Base-by-base conservation (phyloP, 2,888 invertebrate genomes). In the Caenorhabditis panamensis region DNA sequence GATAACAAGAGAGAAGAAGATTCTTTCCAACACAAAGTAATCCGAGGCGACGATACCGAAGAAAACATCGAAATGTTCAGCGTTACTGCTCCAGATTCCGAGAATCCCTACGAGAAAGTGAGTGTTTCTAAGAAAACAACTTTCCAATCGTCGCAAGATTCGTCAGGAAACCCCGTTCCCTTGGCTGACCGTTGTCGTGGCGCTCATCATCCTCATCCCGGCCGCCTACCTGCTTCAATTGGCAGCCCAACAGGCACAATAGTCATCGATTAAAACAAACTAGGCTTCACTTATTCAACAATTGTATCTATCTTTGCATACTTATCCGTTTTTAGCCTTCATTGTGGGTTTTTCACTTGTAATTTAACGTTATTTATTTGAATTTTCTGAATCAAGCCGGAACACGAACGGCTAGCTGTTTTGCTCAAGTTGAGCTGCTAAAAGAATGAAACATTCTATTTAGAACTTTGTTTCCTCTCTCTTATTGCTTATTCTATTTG, bases 61-160 rank as follows among this genome's bases (percentile, higher is more conserved):
- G 77, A 61, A 37, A 56, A 72, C 13, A n/a, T 22, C 0, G 75
- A 67, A 11, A 59, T 64, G 59, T 73, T 26, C 59, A 59, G 28
- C 41, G 59, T 51, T 6, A 5, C 62, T 4, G 16, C 51, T 9
- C 13, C 47, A 18, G 49, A 28, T 2, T 20, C 61, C 2, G 53
- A 71, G 20, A 72, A 73, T 51, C 73, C 73, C 16, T 73, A 51
- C 13, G 73, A 73, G n/a, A 59, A 64, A 20, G 73, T 73, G 59
- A 26, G 26, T 18, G 20, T n/a, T 5, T 26, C 1, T 13, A 1
- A 36, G 13, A 5, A 20, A n/a, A 18, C 31, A 31, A 13, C n/a
- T 2, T 41, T 66, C 36, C 31, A 28, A 66, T 24, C 37, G 16
- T 24, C 24, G 9, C 0, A 73, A 73, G 64, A 51, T 16, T 22